Evolutionary conservation across 1,140 invertebrate species (phyloP).

Genomic region (Holotrichia oblita): DNA sequence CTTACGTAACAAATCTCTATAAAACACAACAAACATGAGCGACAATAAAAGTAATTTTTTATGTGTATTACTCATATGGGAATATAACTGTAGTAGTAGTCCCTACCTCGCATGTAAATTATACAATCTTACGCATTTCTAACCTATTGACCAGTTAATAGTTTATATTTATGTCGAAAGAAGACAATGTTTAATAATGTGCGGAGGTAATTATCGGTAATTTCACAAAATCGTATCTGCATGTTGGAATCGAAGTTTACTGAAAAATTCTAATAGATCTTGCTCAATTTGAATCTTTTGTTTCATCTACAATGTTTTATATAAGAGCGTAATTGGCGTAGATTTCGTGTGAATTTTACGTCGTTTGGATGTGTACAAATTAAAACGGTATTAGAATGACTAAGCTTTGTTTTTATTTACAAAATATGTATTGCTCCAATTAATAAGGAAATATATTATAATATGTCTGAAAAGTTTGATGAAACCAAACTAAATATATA

Average conservation of each 20-base stretch:
- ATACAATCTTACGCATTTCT: neutral
- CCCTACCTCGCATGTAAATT: neutral
- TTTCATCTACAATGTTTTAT: neutral
- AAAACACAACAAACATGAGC: neutral
- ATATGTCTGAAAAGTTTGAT: neutral
- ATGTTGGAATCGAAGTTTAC: neutral
- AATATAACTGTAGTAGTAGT: neutral
- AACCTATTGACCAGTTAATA: neutral
- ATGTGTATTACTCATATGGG: slow-evolving; percentile 4
- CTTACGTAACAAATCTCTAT: neutral
- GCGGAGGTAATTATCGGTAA: slow-evolving; percentile 28
- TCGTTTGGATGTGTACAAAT: no score
- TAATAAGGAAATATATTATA: neutral
- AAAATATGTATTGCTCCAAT: neutral
- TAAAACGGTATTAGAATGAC: neutral
- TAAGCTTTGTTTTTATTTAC: neutral
- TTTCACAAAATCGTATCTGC: slow-evolving; percentile 1
- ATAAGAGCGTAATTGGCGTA: neutral
- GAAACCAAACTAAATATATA: no score
- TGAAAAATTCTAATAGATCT: neutral
- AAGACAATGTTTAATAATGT: slow-evolving; percentile 26
- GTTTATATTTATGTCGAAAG: neutral
- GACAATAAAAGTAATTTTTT: neutral
- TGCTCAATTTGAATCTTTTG: slow-evolving; percentile 18
- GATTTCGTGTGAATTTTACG: neutral